phyloP scores from a whole-genome alignment of 2,888 invertebrate genomes.

The Epicampocera succincta region DNA sequence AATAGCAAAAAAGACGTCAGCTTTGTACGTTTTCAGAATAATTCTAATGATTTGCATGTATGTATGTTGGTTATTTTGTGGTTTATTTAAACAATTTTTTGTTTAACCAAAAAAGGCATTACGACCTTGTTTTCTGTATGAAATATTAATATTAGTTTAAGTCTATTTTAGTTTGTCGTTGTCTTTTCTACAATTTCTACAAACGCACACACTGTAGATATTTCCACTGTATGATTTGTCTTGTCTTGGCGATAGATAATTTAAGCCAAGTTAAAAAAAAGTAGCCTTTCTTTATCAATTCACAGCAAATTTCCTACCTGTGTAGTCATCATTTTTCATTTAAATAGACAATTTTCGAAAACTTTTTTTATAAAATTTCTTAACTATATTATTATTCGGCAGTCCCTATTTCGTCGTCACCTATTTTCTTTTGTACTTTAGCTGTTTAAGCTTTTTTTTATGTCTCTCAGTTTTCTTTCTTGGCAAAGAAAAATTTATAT shows the following conservation, averaged over 20 bases:
- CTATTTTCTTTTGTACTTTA: slow-evolving; percentile 29
- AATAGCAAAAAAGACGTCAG: too few species aligned
- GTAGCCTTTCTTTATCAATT: too few species aligned
- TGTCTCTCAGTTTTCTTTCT: slow-evolving; percentile 63
- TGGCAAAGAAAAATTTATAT: slow-evolving; percentile 42
- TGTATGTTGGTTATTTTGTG: neutral
- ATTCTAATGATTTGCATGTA: neutral
- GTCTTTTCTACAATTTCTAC: neutral
- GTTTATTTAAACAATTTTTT: slow-evolving; percentile 17
- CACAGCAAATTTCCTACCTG: slow-evolving; percentile 41
- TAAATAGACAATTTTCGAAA: slow-evolving; percentile 16
- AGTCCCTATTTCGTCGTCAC: slow-evolving; percentile 33
- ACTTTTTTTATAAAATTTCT: slow-evolving; percentile 21
- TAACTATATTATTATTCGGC: slow-evolving; percentile 22
- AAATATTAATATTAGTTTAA: slow-evolving; percentile 35
- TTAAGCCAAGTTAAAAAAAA: slow-evolving; percentile 26
- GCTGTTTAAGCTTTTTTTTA: slow-evolving; percentile 48
- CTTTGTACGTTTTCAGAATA: neutral
- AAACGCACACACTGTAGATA: slow-evolving; percentile 35
- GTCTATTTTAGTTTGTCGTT: slow-evolving; percentile 11
- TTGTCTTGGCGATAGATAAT: slow-evolving; percentile 22
- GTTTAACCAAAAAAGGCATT: slow-evolving; percentile 39
- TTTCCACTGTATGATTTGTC: neutral
- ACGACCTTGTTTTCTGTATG: slow-evolving; percentile 48
- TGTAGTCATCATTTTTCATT: slow-evolving; percentile 54